These are phyloP conservation scores for Ferdinandea cuprea DNA, from an alignment of 2,888 invertebrate genomes.

Conservation along the genomic window DNA sequence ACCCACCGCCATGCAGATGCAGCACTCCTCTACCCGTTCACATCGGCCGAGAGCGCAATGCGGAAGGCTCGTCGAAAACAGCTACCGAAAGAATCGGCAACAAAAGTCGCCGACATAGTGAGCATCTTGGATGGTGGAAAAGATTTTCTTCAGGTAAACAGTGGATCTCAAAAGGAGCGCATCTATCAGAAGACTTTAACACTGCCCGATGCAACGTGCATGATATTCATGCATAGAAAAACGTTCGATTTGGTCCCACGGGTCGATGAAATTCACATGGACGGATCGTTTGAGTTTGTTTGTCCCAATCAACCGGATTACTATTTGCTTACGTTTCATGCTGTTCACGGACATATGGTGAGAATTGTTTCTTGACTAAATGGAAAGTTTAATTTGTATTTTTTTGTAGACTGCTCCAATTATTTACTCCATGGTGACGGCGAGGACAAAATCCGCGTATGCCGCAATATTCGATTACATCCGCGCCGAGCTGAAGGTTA, in stretches of 20 bases:
- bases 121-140: slow-evolving; percentile 74
- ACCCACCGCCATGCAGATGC: slow-evolving; percentile 77
- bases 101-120: slow-evolving; percentile 75
- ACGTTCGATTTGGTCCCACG: slow-evolving; percentile 75
- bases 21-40: slow-evolving; percentile 76
- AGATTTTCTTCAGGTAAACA: slow-evolving; percentile 76
- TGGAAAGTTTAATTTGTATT: slow-evolving; percentile 7
- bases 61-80: slow-evolving; percentile 77
- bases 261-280: slow-evolving; percentile 77
- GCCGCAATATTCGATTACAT: slow-evolving; percentile 76
- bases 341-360: slow-evolving; percentile 75
- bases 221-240: slow-evolving; percentile 77
- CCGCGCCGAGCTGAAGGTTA: slow-evolving; percentile 75
- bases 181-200: slow-evolving; percentile 76
- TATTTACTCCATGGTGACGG: slow-evolving; percentile 75
- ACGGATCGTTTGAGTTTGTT: slow-evolving; percentile 75
- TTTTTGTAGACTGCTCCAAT: slow-evolving; percentile 75
- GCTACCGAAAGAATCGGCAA: slow-evolving; percentile 74
- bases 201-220: slow-evolving; percentile 73
- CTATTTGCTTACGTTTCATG: slow-evolving; percentile 76
- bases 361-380: background rate
- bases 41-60: slow-evolving; percentile 77
- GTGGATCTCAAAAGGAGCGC: slow-evolving; percentile 75
- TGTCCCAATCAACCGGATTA: slow-evolving; percentile 75
- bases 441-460: slow-evolving; percentile 75